Evolutionary conservation across 2,888 invertebrate species (phyloP), one percentile per base, ranked within the genome.

Genomic region (Pseudeuparius sepicola): DNA sequence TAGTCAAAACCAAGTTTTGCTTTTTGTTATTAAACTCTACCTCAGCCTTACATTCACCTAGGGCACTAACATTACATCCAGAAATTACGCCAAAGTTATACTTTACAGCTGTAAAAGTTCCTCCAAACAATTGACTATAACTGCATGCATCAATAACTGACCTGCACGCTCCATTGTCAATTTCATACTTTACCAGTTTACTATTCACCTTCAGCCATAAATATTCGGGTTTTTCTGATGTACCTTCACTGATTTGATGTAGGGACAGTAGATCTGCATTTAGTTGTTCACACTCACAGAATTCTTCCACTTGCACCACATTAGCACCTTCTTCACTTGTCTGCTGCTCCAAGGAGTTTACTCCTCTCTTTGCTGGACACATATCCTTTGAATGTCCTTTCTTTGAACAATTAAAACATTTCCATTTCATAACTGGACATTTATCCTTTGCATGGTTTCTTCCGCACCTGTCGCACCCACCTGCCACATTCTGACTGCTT

Each of bases 201-300:
- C n/a, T n/a, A 20, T 20, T 20, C n/a, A n/a, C 20, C n/a, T 20
- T 20, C n/a, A 20, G n/a, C 6, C n/a, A 20, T n/a, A 20, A 20
- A 7, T n/a, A 7, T 7, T 20, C 6, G 7, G 20, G 20, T 7
- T 20, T 6, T 20, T 7, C 20, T 20, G n/a, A 20, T n/a, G n/a
- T n/a, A n/a, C n/a, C n/a, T 6, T 20, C 20, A 20, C 20, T 20
- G 7, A 20, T n/a, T n/a, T 20, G 20, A 20, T 20, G 6, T 20
- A 20, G n/a, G 20, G 7, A 20, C 6, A 20, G n/a, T n/a, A 20
- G 20, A 20, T 20, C 20, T 7, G 7, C n/a, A n/a, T 20, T 20
- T 20, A 20, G 7, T 20, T 20, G 7, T 6, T 20, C 20, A 20
- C 6, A 20, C 20, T 7, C 20, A 20, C 6, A n/a, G n/a, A n/a